These are phyloP conservation scores for Porites lobata DNA, from an alignment of 92 coral and sea anemone genomes.

Conservation along the genomic window DNA sequence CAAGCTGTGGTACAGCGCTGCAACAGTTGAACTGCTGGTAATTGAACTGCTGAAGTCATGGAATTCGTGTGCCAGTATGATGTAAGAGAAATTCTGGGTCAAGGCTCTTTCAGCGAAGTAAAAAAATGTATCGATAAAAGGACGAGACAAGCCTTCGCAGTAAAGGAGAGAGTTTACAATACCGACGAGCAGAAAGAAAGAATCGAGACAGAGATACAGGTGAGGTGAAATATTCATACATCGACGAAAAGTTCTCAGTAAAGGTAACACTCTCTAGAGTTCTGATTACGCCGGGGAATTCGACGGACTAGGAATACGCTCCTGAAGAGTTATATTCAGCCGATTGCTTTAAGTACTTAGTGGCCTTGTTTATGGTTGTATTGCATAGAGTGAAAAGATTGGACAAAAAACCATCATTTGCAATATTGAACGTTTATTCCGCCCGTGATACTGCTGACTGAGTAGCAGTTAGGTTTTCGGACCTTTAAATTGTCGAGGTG, in stretches of 20 bases:
- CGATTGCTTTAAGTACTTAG: neutral
- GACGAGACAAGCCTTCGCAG: conserved; percentile 75
- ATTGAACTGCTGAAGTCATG: conserved; percentile 29
- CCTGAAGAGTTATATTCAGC: neutral
- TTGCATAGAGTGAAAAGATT: neutral
- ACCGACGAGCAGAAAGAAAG: conserved; percentile 54
- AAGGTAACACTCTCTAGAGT: no score
- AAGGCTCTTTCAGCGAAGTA: conserved; percentile 77
- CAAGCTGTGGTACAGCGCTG: neutral
- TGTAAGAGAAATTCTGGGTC: conserved; percentile 80
- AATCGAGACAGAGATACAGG: conserved; percentile 62
- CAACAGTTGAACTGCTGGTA: neutral
- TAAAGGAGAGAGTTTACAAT: conserved; percentile 61
- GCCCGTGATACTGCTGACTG: neutral
- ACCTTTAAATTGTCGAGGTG: neutral
- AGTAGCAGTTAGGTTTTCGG: neutral
- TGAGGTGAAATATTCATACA: conserved; percentile 9
- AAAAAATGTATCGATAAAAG: conserved; percentile 80
- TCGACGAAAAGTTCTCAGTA: no score
- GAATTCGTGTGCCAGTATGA: conserved; percentile 76
- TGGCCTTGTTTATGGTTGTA: neutral
- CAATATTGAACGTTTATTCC: neutral
- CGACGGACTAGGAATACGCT: no score
- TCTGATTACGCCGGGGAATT: no score
- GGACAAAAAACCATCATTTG: neutral